A percentile compares a stretch with the other conserved stretches of the same genome.
These are phyloP conservation scores for Mastomys natalensis DNA, from an alignment of 2,113 vertebrate species.

Conservation along the genomic window DNA sequence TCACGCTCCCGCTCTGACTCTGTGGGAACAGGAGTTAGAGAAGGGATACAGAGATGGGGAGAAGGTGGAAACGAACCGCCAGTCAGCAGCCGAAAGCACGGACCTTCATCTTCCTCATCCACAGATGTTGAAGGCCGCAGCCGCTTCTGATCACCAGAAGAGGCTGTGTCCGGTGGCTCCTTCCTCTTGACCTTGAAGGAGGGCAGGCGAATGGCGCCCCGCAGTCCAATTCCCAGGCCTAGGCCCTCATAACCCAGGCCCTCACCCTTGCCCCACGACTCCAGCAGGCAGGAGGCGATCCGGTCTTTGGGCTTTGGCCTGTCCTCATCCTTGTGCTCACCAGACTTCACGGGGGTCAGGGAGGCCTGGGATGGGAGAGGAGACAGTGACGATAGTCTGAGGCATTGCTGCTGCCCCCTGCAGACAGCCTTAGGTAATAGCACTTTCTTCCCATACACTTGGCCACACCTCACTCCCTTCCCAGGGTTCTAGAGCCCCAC, in stretches of 20 bases:
- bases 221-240: slow-evolving; percentile 94
- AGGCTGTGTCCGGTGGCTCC: slow-evolving; percentile 94
- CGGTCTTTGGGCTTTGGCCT: slow-evolving; percentile 95
- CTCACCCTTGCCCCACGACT: slow-evolving; percentile 98
- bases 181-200: slow-evolving; percentile 99
- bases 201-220: slow-evolving; percentile 95
- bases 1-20: slow-evolving; percentile 87
- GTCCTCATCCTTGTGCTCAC: slow-evolving; percentile 94
- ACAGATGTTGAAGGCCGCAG: slow-evolving; percentile 94
- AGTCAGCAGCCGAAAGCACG: background rate
- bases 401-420: rapidly evolving
- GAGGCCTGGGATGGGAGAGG: slow-evolving; percentile 87
- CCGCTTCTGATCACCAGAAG: slow-evolving; percentile 94
- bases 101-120: slow-evolving; percentile 98
- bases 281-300: slow-evolving; percentile 93
- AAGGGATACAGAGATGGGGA: rapidly evolving
- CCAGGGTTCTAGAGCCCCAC: rapidly evolving
- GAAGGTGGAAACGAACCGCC: rapidly evolving
- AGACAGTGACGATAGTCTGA: rapidly evolving
- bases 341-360: slow-evolving; percentile 94
- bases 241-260: slow-evolving; percentile 96
- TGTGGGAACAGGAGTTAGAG: slow-evolving; percentile 63
- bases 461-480: background rate
- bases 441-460: background rate
- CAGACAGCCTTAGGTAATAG: rapidly evolving